These are phyloP conservation scores for Ophiothrix spiculata DNA, from an alignment of 35 echinoderm and acorn worm species.

Conservation along the genomic window DNA sequence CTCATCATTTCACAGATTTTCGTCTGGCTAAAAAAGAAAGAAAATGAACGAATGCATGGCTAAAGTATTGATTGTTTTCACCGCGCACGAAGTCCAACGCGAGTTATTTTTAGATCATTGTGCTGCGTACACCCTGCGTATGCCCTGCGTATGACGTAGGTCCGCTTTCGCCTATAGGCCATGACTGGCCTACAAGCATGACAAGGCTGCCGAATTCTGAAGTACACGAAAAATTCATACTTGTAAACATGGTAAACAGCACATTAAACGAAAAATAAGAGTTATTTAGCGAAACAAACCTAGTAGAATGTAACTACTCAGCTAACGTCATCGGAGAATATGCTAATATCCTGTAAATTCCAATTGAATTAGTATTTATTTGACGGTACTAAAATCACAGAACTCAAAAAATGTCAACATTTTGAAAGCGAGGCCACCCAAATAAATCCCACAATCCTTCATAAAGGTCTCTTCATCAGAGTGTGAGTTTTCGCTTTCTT, in stretches of 20 bases:
- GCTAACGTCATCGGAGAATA: neutral
- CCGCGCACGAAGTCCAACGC: no score
- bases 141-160: no score
- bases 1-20: no score
- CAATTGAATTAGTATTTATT: neutral
- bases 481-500: neutral
- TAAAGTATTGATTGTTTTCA: no score
- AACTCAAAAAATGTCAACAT: neutral
- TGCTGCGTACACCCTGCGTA: no score
- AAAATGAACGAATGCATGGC: no score
- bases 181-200: no score
- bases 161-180: no score
- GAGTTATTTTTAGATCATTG: no score
- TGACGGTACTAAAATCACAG: no score
- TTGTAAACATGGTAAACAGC: neutral
- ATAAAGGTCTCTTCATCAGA: neutral
- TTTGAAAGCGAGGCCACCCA: neutral
- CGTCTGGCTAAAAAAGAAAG: no score
- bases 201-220: neutral
- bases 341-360: neutral
- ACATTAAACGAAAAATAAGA: neutral
- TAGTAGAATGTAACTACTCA: neutral
- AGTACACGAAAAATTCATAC: neutral
- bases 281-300: neutral
- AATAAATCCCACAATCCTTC: constrained; percentile 15